Base-by-base conservation (phyloP, 2,113 vertebrate species). In the Rhinopomastus cyanomelas region DNA sequence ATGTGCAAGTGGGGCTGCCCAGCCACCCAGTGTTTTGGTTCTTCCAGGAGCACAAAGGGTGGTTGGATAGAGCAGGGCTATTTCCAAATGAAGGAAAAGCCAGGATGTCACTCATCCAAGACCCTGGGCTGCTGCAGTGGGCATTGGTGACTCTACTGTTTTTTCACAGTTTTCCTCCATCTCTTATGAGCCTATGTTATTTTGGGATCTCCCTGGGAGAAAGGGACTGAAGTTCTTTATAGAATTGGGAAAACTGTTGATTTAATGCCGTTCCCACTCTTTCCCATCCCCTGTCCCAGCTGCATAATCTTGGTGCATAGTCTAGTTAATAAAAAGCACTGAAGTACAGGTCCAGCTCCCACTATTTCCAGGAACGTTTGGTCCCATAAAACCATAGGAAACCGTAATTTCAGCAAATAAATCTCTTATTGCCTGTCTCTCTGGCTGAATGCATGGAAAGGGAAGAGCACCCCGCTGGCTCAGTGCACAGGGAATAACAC, bases 301-400 rank as follows among this genome's bases (percentile, higher is more conserved):
- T 87, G 30, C 4, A 0, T 86, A 34, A 66, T 62, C 48, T 76
- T 84, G 2, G 22, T 89, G 22, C 37, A 12, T 32, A 30, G 34
- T 85, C 29, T 62, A 59, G 48, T 75, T 95, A 78, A 84, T 65
- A 79, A 80, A 78, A 88, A 84, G 11, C 57, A 37, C 73, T 86
- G 75, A 73, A 72, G 59, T 56, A 49, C 60, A 81, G 44, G 55
- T 66, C 75, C 81, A 88, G 46, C n/a, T 88, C 52, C 37, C 9
- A 5, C 62, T 87, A 59, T 93, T 94, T 95, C 59, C 86, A 94
- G 92, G 84, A 90, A 93, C 1, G 0, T 69, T 88, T 90, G 52
- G 60, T 92, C 56, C 55, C 32, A 7, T 73, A 90, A 95, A 95
- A 74, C 85, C 57, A 32, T 82, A 89, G 86, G 88, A 95, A 95